A percentile compares a stretch with the other conserved stretches of the same genome.
Conservation (phyloP, 2,888 invertebrate genomes). For the Marasmarcha lunaedactyla region DNA sequence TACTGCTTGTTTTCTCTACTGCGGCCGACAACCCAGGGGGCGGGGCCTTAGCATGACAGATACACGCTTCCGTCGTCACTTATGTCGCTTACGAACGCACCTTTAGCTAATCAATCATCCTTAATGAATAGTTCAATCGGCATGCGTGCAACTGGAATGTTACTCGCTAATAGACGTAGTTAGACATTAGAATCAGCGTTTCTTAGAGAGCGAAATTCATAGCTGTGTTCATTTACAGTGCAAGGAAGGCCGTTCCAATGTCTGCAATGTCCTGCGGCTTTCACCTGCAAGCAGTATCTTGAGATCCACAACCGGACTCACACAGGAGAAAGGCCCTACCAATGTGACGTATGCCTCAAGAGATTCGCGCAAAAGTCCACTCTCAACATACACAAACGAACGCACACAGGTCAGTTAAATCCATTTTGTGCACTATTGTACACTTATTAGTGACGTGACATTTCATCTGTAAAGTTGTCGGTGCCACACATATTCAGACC, state of each 20-base stretch:
- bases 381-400: constrained; percentile 83
- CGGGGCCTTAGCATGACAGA: too few relatives aligned
- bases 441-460: neutral
- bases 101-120: too few relatives aligned
- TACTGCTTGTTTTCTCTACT: too few relatives aligned
- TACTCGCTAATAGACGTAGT: too few relatives aligned
- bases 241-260: constrained; percentile 73
- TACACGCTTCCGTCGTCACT: too few relatives aligned
- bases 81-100: too few relatives aligned
- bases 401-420: constrained; percentile 73
- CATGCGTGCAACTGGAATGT: neutral
- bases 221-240: constrained; percentile 43
- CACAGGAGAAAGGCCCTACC: constrained; percentile 69
- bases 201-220: constrained; percentile 26
- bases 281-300: constrained; percentile 70
- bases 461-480: constrained; percentile 39
- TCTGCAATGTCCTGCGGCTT: constrained; percentile 70
- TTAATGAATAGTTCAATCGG: too few relatives aligned
- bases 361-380: constrained; percentile 86
- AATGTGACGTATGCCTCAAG: constrained; percentile 83
- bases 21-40: too few relatives aligned
- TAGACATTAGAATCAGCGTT: constrained; percentile 11
- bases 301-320: constrained; percentile 69
- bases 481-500: constrained; percentile 45
- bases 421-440: too few relatives aligned